Evolutionary conservation across 2,797 vertebrate species (phyloP), one percentile per base, ranked within the genome.

Genomic region (Pristis pectinata): DNA sequence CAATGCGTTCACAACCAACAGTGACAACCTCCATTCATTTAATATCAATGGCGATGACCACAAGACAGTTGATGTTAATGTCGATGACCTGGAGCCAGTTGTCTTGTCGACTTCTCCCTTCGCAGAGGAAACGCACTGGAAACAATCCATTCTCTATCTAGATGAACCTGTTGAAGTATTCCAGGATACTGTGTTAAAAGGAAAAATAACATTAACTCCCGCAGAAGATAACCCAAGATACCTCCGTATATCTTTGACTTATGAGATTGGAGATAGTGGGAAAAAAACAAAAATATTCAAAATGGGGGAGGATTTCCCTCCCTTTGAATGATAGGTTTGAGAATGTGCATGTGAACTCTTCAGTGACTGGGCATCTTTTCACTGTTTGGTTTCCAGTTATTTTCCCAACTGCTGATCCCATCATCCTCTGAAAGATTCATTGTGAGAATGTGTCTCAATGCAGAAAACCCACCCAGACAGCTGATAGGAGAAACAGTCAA

Each of bases 41-140:
- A 61, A 61, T 61, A 30, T 6, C 53, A 7, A 7, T 89, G 56
- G 30, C 30, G 85, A 61, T 89, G 56, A 89, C 85, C 85, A 6
- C 15, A 56, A n/a, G 15, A 17, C 56, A 89, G 13, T 61, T 64
- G 85, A 89, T 89, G 56, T 15, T n/a, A 8, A 89, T 19, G 56
- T 30, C 34, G 56, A 89, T n/a, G 97, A 30, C 97, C 97, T 82
- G 98, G 97, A 97, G 27, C 96, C 97, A 1, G 95, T 98, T 34
- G 97, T 98, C 94, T 97, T 98, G 74, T 98, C 98, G 95, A 98
- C 98, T 41, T 98, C 98, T 6, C 98, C 98, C 0, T 98, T 98
- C 95, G 97, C 98, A 5, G 97, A 97, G 0, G 98, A 98, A 96
- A 98, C 98, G 0, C 98, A 98, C 97, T 98, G 98, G 98, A 98